These are phyloP conservation scores for Microcebus lehilahytsara DNA, from an alignment of 2,113 vertebrate genomes.

Conservation along the genomic window DNA sequence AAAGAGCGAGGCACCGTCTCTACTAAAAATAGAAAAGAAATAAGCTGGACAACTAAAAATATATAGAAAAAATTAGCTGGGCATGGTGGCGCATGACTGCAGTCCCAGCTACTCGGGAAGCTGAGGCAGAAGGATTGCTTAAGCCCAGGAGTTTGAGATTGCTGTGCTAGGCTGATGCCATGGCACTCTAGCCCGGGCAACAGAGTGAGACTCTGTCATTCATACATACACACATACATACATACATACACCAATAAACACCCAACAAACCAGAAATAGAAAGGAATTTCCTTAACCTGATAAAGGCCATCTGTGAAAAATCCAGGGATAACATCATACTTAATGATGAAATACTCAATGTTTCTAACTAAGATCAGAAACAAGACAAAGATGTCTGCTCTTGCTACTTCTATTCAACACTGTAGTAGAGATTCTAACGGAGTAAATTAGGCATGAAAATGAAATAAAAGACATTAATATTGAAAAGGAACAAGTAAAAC, in stretches of 20 bases:
- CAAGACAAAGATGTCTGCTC: not conserved
- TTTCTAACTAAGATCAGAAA: not conserved
- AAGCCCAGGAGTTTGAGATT: too few species aligned
- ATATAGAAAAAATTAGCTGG: too few species aligned
- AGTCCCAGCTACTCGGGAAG: too few species aligned
- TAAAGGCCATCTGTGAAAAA: conserved; percentile 10
- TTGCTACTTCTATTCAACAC: not conserved
- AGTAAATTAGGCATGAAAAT: not conserved
- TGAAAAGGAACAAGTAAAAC: not conserved
- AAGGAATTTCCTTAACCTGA: not conserved
- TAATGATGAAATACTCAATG: conserved; percentile 10
- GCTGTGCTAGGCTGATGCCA: too few species aligned
- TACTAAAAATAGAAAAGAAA: too few species aligned
- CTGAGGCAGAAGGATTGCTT: too few species aligned
- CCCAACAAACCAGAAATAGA: not conserved
- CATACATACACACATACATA: too few species aligned
- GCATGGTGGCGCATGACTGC: too few species aligned
- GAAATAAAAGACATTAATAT: not conserved
- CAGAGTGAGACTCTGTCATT: too few species aligned
- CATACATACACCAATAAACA: not conserved
- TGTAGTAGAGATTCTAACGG: not conserved
- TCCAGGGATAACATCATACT: not conserved
- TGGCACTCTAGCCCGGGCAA: too few species aligned
- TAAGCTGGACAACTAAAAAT: too few species aligned
- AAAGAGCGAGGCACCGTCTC: too few species aligned